These are phyloP conservation scores for Whitmania pigra DNA, from an alignment of 1,140 invertebrate species.

Conservation along the genomic window DNA sequence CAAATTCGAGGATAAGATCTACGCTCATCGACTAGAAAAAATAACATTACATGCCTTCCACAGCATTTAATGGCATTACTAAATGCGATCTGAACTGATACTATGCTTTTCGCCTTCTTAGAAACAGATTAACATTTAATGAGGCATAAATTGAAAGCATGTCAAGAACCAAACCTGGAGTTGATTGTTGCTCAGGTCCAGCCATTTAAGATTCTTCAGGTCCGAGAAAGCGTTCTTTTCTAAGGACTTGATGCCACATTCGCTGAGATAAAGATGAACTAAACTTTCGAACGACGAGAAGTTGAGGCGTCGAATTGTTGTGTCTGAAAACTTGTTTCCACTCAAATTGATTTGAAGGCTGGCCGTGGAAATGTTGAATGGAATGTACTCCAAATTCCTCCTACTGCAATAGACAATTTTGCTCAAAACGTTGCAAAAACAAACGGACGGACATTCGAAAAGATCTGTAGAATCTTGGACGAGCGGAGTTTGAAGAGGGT, in stretches of 20 bases:
- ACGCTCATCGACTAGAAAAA: too few species aligned
- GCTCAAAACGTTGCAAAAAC: slow-evolving; percentile 36
- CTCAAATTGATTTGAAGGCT: slow-evolving; percentile 38
- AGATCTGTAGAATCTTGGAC: not conserved
- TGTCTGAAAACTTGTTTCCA: slow-evolving; percentile 34
- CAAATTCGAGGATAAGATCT: too few species aligned
- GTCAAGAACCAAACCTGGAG: slow-evolving; percentile 26
- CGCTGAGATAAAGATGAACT: slow-evolving; percentile 36
- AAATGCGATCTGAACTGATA: too few species aligned
- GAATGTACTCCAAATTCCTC: slow-evolving; percentile 33
- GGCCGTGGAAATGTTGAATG: slow-evolving; percentile 34
- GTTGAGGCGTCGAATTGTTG: slow-evolving; percentile 32
- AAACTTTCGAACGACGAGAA: slow-evolving; percentile 33
- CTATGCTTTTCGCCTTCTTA: too few species aligned
- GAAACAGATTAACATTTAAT: too few species aligned
- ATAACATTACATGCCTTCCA: too few species aligned
- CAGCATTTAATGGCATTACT: too few species aligned
- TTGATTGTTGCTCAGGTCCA: slow-evolving; percentile 39
- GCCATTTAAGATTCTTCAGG: slow-evolving; percentile 34
- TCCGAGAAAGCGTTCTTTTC: slow-evolving; percentile 36
- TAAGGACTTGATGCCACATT: slow-evolving; percentile 38
- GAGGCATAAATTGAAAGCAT: not conserved
- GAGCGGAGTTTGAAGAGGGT: not conserved
- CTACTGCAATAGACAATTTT: slow-evolving; percentile 37
- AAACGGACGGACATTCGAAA: slow-evolving; percentile 32